phyloP scores from a whole-genome alignment of 1,140 invertebrate species.

The Eriocheir sinensis region DNA sequence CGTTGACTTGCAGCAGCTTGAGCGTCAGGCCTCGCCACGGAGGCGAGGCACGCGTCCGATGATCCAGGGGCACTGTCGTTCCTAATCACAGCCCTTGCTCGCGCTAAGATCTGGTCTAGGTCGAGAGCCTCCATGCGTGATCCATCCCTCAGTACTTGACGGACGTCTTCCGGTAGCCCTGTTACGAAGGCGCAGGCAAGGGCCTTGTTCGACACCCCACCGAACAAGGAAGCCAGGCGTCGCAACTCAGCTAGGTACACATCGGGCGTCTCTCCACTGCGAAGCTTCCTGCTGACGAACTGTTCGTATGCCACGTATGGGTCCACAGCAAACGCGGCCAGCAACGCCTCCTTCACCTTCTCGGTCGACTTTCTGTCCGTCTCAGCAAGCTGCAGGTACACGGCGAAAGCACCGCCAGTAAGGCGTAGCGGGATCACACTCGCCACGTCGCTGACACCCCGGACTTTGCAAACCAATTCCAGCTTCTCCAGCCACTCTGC shows the following conservation, averaged over 20 bases:
- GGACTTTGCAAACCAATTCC: not conserved
- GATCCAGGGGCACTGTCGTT: constrained; percentile 40
- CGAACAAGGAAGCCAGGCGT: constrained; percentile 60
- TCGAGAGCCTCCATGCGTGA: constrained; percentile 60
- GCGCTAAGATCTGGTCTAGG: constrained; percentile 53
- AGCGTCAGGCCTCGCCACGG: not conserved
- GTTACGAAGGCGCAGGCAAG: constrained; percentile 82
- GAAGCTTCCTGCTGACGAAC: constrained; percentile 44
- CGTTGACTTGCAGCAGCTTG: constrained; percentile 31
- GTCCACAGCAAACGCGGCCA: constrained; percentile 34
- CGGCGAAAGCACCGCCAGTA: constrained; percentile 27
- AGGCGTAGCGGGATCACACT: constrained; percentile 37
- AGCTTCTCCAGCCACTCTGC: constrained; percentile 36
- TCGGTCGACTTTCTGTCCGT: constrained; percentile 7
- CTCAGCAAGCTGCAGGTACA: constrained; percentile 40
- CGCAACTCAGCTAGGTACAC: constrained; percentile 66
- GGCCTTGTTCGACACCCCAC: constrained; percentile 44
- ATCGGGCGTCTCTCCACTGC: constrained; percentile 48
- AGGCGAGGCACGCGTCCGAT: constrained; percentile 39
- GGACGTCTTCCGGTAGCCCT: constrained; percentile 75
- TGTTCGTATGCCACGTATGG: constrained; percentile 49
- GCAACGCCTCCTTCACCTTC: constrained; percentile 41
- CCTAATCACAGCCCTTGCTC: constrained; percentile 54
- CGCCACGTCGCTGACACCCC: not conserved
- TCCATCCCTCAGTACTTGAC: constrained; percentile 47